A percentile compares a stretch with the other conserved stretches of the same genome.
Evolutionary conservation across 2,113 vertebrate species (phyloP).

Genomic region (Edolisoma coerulescens): DNA sequence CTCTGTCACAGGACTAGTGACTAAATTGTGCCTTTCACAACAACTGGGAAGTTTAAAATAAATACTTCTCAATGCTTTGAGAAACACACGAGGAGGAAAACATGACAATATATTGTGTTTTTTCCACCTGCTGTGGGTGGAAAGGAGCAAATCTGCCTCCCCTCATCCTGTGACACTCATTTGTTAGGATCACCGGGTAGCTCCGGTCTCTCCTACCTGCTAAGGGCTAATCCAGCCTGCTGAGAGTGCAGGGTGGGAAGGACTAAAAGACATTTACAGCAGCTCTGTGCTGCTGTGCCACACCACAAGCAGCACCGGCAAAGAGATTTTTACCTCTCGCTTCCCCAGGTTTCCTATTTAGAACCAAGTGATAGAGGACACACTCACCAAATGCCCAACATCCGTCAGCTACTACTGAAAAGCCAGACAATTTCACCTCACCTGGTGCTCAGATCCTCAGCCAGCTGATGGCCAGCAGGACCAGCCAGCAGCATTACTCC

Average conservation of each 20-base stretch:
- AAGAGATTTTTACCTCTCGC: not conserved
- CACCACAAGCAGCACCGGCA: rapidly evolving
- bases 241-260: rapidly evolving
- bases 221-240: not conserved
- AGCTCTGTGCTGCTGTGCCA: not conserved
- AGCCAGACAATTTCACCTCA: not conserved
- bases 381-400: rapidly evolving
- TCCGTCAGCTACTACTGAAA: not conserved
- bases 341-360: not conserved
- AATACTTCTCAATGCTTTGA: not conserved
- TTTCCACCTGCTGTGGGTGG: not conserved
- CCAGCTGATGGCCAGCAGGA: not conserved
- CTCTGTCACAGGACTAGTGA: not conserved
- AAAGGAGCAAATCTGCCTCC: not conserved
- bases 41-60: not conserved
- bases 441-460: not conserved
- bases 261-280: not conserved
- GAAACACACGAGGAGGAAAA: not conserved
- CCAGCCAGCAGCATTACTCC: not conserved
- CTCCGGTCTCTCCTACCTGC: not conserved
- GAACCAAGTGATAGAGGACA: not conserved
- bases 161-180: rapidly evolving
- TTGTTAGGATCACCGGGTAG: not conserved
- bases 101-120: not conserved
- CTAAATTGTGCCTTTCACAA: not conserved